These are phyloP conservation scores for Biston betularia DNA, from an alignment of 2,888 invertebrate species.

Conservation along the genomic window DNA sequence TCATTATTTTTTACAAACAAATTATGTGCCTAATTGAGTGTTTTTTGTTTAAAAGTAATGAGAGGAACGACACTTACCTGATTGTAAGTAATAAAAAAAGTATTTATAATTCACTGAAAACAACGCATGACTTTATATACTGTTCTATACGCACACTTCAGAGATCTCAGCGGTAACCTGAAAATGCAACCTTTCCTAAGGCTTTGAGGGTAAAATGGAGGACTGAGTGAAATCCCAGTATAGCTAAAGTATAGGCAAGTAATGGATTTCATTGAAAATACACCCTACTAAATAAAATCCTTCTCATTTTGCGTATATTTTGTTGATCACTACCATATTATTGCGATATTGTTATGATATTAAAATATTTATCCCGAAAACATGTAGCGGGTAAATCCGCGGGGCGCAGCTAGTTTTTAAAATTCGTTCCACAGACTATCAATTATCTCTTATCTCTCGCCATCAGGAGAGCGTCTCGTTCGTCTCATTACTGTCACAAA, in stretches of 20 bases:
- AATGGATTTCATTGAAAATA: background rate
- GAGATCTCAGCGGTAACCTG: conserved; percentile 2
- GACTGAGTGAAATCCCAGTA: conserved; percentile 2
- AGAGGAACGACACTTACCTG: too few species aligned
- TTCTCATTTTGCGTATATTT: background rate
- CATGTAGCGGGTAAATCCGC: too few species aligned
- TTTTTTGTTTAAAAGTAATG: background rate
- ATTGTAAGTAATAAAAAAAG: background rate
- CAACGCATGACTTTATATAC: background rate
- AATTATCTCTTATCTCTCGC: too few species aligned
- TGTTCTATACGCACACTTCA: background rate
- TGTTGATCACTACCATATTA: background rate
- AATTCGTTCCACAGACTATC: too few species aligned
- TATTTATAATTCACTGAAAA: background rate
- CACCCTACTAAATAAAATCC: background rate
- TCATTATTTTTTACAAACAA: too few species aligned
- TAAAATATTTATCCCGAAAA: too few species aligned
- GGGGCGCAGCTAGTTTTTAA: too few species aligned
- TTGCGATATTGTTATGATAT: background rate
- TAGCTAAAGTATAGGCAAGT: background rate
- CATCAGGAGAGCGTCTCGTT: too few species aligned
- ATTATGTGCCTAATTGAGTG: too few species aligned
- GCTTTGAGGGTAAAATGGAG: conserved; percentile 3
- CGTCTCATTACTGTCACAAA: too few species aligned
- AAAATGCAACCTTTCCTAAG: conserved; percentile 7